Percentiles rank a stretch among this genome's conserved stretches.
Evolutionary conservation across 2,113 vertebrate species (phyloP).

Genomic region (Poecilia latipinna): DNA sequence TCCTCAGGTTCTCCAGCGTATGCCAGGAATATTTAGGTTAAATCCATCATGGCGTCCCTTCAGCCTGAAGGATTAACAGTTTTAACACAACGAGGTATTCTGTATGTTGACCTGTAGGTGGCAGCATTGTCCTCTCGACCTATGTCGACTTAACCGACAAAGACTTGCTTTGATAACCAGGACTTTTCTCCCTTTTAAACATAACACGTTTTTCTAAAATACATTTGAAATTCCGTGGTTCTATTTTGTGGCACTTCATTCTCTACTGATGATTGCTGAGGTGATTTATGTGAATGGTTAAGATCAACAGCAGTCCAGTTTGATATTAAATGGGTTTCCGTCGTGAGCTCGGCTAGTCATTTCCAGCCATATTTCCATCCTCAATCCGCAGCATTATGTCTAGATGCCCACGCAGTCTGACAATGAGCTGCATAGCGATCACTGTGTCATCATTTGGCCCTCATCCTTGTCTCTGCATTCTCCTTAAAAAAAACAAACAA

Average conservation of each 20-base stretch:
- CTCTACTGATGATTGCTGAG: slow-evolving; percentile 30
- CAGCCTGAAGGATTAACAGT: not conserved
- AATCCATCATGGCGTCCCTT: not conserved
- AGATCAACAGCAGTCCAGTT: slow-evolving; percentile 25
- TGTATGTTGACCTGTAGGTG: slow-evolving; percentile 14
- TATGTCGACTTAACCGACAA: too few species aligned
- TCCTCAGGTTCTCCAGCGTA: not conserved
- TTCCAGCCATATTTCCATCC: not conserved
- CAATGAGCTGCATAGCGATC: not conserved
- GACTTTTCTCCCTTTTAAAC: not conserved
- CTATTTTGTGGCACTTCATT: slow-evolving; percentile 42
- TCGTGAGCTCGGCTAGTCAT: not conserved
- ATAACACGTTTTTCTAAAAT: not conserved
- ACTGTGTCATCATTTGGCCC: too few species aligned
- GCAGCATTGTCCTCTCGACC: slow-evolving; percentile 28
- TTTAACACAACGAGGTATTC: slow-evolving; percentile 1
- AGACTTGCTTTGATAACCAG: not conserved
- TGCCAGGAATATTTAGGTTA: not conserved
- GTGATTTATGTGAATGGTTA: slow-evolving; percentile 6
- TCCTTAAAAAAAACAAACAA: not conserved
- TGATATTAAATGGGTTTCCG: slow-evolving; percentile 22
- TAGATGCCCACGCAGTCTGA: not conserved
- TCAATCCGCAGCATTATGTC: not conserved
- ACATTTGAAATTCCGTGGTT: slow-evolving; percentile 1
- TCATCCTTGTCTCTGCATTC: slow-evolving; percentile 12